Conservation (phyloP, 2,113 vertebrate species). For the Brachirus orientalis region DNA sequence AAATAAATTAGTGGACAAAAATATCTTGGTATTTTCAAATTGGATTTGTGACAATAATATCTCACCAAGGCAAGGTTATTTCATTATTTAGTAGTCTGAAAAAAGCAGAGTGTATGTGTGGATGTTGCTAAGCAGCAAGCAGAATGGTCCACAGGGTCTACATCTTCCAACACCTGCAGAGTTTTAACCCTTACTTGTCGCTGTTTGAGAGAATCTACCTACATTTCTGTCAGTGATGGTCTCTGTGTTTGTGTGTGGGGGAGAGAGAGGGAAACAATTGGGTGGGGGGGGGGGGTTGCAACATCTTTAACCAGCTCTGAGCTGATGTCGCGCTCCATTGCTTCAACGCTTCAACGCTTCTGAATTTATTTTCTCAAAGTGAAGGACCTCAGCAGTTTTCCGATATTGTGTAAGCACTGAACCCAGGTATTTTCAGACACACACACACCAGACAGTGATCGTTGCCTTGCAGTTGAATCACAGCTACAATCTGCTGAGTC, state of each 20-base stretch:
- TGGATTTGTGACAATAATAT: slow-evolving; percentile 25
- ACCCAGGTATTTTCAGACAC: neutral
- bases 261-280: neutral
- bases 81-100: slow-evolving; percentile 40
- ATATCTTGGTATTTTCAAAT: neutral
- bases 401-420: slow-evolving; percentile 14
- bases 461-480: slow-evolving; percentile 6
- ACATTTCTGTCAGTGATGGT: slow-evolving; percentile 10
- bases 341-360: slow-evolving; percentile 7
- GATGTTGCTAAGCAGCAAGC: slow-evolving; percentile 64
- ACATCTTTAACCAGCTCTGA: slow-evolving; percentile 38
- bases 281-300: neutral
- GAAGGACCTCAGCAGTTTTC: slow-evolving; percentile 33
- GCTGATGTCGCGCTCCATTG: neutral
- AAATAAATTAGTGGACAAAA: neutral
- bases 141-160: slow-evolving; percentile 35
- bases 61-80: slow-evolving; percentile 20
- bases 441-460: neutral
- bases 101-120: slow-evolving; percentile 26
- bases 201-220: slow-evolving; percentile 5
- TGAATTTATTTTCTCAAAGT: slow-evolving; percentile 22
- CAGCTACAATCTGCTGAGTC: slow-evolving; percentile 25
- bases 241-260: neutral
- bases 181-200: slow-evolving; percentile 19
- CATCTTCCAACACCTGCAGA: slow-evolving; percentile 3